These are phyloP conservation scores for Limnothrissa miodon DNA, from an alignment of 2,113 vertebrate species.

Conservation along the genomic window DNA sequence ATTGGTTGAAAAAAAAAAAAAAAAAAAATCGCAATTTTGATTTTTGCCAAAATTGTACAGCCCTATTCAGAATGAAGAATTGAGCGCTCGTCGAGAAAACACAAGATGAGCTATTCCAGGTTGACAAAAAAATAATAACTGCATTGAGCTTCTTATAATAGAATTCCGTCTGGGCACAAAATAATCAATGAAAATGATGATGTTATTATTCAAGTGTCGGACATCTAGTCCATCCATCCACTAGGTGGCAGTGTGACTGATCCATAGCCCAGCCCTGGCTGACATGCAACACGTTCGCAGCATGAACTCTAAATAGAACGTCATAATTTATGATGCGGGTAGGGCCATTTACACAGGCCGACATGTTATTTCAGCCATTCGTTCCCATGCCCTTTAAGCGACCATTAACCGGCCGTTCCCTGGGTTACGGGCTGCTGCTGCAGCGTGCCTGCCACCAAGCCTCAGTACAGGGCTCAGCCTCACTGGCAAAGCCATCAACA, in stretches of 20 bases:
- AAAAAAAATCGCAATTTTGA: too few relatives aligned
- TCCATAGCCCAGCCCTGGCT: not conserved
- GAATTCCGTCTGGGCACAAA: not conserved
- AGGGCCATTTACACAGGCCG: not conserved
- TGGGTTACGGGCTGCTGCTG: not conserved
- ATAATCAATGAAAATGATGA: not conserved
- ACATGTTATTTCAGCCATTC: not conserved
- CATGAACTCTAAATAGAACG: not conserved
- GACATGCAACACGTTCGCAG: not conserved
- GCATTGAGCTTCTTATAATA: not conserved
- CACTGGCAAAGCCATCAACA: slow-evolving; percentile 39
- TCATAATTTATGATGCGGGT: not conserved
- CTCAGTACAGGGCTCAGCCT: not conserved
- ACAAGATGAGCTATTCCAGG: too few relatives aligned
- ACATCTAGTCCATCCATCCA: not conserved
- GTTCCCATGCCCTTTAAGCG: not conserved
- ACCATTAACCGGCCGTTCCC: not conserved
- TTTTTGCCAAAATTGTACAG: too few relatives aligned
- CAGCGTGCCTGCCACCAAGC: not conserved
- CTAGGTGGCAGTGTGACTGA: not conserved
- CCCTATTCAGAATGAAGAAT: too few relatives aligned
- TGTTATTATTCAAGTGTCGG: not conserved
- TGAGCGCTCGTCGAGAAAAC: too few relatives aligned
- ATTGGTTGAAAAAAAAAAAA: too few relatives aligned
- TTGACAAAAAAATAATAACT: not conserved